Evolutionary conservation across 2,888 invertebrate species (phyloP), one percentile per base, ranked within the genome.

Genomic region (Auanema freiburgensis): DNA sequence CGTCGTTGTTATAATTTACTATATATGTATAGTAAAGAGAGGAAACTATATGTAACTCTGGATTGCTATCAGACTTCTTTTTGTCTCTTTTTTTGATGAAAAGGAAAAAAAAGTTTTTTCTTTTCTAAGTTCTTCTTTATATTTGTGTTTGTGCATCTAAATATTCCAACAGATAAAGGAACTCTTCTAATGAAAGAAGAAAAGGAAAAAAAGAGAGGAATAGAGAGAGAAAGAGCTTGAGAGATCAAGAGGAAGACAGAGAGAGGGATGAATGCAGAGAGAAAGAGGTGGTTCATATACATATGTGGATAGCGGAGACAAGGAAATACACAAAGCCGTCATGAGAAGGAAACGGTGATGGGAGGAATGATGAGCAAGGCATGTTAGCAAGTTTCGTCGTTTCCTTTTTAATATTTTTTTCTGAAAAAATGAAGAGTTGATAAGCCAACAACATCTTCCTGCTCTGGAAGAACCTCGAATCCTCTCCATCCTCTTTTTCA

Each of bases 401-500:
- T 46, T 46, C 21, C 21, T 46, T 18, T 46, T 18, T 10, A 46
- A 46, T 18, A 46, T 18, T 18, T 10, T 43, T 46, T 16, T 46
- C 46, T 18, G 10, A 16, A 46, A 3, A 18, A 18, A 46, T 46
- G 16, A 46, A 18, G 6, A 46, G 46, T 46, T 46, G 46, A 21
- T 21, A 16, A 46, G 16, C 46, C 46, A 46, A 46, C 16, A 52
- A 23, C 23, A 16, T 52, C n/a, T 21, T 52, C 23, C 52, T 16
- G 23, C 23, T 21, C 18, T 5, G 52, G 16, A 4, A 16, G 4
- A 2, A 52, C 6, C 6, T n/a, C 10, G 23, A 21, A n/a, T n/a
- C n/a, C n/a, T n/a, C 52, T 23, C 5, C 16, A 21, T n/a, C n/a
- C n/a, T n/a, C n/a, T n/a, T 23, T 14, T 24, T n/a, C n/a, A 21